Percentiles rank a stretch among this genome's conserved stretches.
These are phyloP conservation scores for Gortyna flavago DNA, from an alignment of 2,888 invertebrate species.

Conservation along the genomic window DNA sequence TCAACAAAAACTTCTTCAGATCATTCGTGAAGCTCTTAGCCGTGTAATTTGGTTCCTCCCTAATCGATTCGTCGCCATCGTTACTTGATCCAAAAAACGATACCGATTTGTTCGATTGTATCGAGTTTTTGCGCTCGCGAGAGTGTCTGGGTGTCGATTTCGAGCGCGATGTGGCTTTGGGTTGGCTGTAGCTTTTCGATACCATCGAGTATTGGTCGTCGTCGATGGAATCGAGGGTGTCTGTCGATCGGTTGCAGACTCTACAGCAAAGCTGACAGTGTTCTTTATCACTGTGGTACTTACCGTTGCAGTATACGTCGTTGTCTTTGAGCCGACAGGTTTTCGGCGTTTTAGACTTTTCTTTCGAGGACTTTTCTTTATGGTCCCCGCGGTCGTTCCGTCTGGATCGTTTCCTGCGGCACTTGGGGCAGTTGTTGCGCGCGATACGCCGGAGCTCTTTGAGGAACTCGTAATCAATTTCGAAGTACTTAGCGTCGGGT, in stretches of 20 bases:
- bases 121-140: constrained; percentile 83
- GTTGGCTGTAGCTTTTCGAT: constrained; percentile 81
- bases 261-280: constrained; percentile 85
- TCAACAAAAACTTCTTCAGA: constrained; percentile 86
- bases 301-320: constrained; percentile 82
- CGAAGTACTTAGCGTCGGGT: constrained; percentile 88
- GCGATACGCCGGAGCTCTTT: constrained; percentile 86
- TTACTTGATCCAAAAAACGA: constrained; percentile 85
- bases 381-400: constrained; percentile 63
- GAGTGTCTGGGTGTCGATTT: constrained; percentile 69
- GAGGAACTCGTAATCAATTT: constrained; percentile 88
- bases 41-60: constrained; percentile 87
- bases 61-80: constrained; percentile 82
- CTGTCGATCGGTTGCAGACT: constrained; percentile 82
- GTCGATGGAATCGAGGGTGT: constrained; percentile 83
- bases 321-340: constrained; percentile 72
- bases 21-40: constrained; percentile 89
- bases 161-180: constrained; percentile 72
- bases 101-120: constrained; percentile 87
- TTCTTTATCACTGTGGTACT: constrained; percentile 82
- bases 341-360: constrained; percentile 67
- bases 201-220: constrained; percentile 83
- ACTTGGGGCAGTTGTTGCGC: constrained; percentile 84
- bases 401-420: constrained; percentile 76
- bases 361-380: constrained; percentile 64